Base-by-base conservation (phyloP, 37 sponge, comb jelly and placozoan genomes). In the Cliona cf. orientalis region DNA sequence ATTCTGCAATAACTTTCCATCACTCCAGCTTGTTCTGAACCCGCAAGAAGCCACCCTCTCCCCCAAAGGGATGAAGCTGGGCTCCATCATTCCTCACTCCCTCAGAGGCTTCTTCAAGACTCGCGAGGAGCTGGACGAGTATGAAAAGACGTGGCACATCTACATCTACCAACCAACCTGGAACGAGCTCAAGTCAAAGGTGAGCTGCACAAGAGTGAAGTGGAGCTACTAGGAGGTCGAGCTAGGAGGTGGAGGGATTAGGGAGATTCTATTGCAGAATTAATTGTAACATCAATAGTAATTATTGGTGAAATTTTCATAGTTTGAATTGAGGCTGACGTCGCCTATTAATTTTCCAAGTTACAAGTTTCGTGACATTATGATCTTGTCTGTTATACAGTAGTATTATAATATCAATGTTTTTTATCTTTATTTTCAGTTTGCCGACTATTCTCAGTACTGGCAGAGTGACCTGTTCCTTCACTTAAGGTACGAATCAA, bases 91-190 rank as follows among this genome's bases (percentile, higher is more conserved):
- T 33, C 60, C 75, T 1, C 46, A 59, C 41, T n/a, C 36, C 31
- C 40, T 58, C 34, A 29, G 42, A 19, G 83, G 89, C 5, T n/a
- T 76, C 31, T 76, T 88, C 38, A 46, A 26, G 21, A 82, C 65
- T 28, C 45, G 53, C 6, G 83, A 88, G 35, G 70, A 84, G 46
- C 63, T 84, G 57, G 75, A 78, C 32, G 43, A 28, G 14, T 94
- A 94, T 80, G 95, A 94, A 59, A 87, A n/a, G 53, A 33, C 74
- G 41, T 90, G 91, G 87, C 95, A 94, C 67, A 67, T 2, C 5
- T 12, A 33, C 2, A 44, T 94, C 44, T 94, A 90, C 69, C 79
- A 78, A 25, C 80, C 80, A 14, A 65, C 83, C 2, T 75, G 79
- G 80, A 5, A 67, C 12, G 79, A 79, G 46, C 69, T 86, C 45